Evolutionary conservation across 1,140 invertebrate genomes (phyloP).

Genomic region (Drosophila jambulina): DNA sequence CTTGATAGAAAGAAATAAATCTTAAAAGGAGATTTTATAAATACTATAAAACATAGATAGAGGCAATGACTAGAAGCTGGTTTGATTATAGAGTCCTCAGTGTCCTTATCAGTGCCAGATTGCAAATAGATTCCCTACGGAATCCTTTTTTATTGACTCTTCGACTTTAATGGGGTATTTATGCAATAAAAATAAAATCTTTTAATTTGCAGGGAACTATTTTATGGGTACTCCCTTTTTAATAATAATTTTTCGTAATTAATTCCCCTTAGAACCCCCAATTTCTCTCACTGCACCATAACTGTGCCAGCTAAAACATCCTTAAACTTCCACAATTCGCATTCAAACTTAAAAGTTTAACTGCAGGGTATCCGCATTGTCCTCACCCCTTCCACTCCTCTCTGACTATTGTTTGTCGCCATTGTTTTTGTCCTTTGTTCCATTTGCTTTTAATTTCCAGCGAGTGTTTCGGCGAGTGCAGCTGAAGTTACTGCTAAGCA

Average conservation of each 20-base stretch:
- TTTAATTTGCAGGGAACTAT: not conserved
- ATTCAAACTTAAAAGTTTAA: slow-evolving; percentile 2
- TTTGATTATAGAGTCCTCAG: too few relatives aligned
- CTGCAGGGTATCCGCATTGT: slow-evolving; percentile 26
- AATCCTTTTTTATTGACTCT: too few relatives aligned
- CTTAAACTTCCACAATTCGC: slow-evolving; percentile 7
- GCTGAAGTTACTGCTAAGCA: slow-evolving; percentile 57
- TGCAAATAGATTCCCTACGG: too few relatives aligned
- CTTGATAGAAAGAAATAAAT: not conserved
- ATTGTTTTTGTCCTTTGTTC: slow-evolving; percentile 71
- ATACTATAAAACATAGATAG: not conserved
- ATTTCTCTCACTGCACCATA: slow-evolving; percentile 5
- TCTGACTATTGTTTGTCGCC: slow-evolving; percentile 35
- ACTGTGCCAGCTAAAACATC: slow-evolving; percentile 7
- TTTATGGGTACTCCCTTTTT: not conserved
- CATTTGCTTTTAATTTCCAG: slow-evolving; percentile 76
- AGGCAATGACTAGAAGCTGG: too few relatives aligned
- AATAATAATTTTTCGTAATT: not conserved
- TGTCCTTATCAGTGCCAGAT: too few relatives aligned
- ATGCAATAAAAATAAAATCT: not conserved
- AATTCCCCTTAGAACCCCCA: not conserved
- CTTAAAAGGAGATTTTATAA: not conserved
- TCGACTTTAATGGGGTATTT: too few relatives aligned
- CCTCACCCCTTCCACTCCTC: not conserved
- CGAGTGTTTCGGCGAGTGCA: slow-evolving; percentile 67